Evolutionary conservation across 2,113 vertebrate species (phyloP).

Genomic region (Hippocampus guttulatus): DNA sequence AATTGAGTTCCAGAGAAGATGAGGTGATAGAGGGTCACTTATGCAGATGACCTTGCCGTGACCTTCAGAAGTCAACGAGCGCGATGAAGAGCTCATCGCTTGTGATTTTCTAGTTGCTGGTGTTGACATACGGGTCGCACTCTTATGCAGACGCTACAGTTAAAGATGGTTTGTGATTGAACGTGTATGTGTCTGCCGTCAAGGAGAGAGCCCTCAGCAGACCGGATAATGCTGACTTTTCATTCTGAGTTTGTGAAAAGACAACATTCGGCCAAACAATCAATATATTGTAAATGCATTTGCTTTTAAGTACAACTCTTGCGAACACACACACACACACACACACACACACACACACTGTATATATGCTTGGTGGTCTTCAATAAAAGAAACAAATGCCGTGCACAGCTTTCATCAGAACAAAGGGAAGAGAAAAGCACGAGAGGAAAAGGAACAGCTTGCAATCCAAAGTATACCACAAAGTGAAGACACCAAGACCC

Average conservation of each 20-base stretch:
- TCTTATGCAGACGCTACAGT: not conserved
- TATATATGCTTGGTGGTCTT: too few relatives aligned
- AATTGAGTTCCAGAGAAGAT: constrained; percentile 23
- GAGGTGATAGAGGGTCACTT: constrained; percentile 46
- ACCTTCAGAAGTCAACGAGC: constrained; percentile 5
- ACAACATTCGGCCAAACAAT: too few relatives aligned
- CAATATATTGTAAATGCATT: too few relatives aligned
- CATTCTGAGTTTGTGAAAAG: not conserved
- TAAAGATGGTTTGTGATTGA: not conserved
- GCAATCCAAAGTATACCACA: too few relatives aligned
- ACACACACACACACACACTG: too few relatives aligned
- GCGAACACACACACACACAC: too few relatives aligned
- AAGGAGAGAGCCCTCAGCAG: not conserved
- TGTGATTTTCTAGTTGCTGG: constrained; percentile 17
- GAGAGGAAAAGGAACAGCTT: too few relatives aligned
- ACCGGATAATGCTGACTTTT: not conserved
- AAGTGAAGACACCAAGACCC: too few relatives aligned
- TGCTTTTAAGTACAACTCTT: too few relatives aligned
- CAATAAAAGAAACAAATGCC: too few relatives aligned
- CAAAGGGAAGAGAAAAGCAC: too few relatives aligned
- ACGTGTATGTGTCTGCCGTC: not conserved
- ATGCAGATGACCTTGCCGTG: constrained; percentile 29
- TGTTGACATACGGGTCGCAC: not conserved
- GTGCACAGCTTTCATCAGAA: too few relatives aligned
- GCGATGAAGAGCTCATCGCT: constrained; percentile 28